phyloP scores from a whole-genome alignment of 2,888 invertebrate species.

The Crocallis elinguaria region DNA sequence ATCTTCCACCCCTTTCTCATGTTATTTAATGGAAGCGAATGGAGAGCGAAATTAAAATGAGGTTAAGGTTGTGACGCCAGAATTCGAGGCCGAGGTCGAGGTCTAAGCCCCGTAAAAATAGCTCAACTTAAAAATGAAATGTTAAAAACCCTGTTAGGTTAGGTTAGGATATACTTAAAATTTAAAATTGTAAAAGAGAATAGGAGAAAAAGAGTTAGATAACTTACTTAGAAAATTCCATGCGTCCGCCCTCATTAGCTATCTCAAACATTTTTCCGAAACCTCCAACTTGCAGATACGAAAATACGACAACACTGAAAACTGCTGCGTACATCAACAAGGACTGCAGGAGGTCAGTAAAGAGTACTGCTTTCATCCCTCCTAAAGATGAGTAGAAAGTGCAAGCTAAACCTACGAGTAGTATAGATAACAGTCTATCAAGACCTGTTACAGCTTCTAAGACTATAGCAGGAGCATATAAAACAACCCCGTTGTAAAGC shows the following conservation, averaged over 20 bases:
- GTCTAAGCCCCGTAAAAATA: no score
- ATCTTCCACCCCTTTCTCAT: no score
- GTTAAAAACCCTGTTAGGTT: no score
- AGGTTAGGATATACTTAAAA: no score
- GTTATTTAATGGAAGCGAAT: no score
- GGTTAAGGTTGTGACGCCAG: no score
- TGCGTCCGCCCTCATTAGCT: constrained; percentile 88
- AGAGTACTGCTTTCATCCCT: constrained; percentile 95
- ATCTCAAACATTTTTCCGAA: constrained; percentile 88
- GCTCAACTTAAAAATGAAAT: no score
- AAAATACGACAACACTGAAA: constrained; percentile 90
- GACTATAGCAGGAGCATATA: constrained; percentile 97
- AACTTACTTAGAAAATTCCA: constrained; percentile 88
- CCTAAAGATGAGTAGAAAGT: constrained; percentile 95
- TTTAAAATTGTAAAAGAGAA: no score
- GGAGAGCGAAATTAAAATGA: no score
- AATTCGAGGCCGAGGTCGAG: no score
- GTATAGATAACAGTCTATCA: constrained; percentile 88
- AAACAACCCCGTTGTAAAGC: constrained; percentile 94
- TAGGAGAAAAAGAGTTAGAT: neutral
- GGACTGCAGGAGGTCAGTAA: constrained; percentile 94
- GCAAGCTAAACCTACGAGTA: constrained; percentile 90
- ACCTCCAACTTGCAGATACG: constrained; percentile 88
- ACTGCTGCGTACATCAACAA: constrained; percentile 93
- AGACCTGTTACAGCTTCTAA: constrained; percentile 93